A percentile compares a stretch with the other conserved stretches of the same genome.
Evolutionary conservation across 1,140 invertebrate genomes (phyloP).

Genomic region (Halesus radiatus): DNA sequence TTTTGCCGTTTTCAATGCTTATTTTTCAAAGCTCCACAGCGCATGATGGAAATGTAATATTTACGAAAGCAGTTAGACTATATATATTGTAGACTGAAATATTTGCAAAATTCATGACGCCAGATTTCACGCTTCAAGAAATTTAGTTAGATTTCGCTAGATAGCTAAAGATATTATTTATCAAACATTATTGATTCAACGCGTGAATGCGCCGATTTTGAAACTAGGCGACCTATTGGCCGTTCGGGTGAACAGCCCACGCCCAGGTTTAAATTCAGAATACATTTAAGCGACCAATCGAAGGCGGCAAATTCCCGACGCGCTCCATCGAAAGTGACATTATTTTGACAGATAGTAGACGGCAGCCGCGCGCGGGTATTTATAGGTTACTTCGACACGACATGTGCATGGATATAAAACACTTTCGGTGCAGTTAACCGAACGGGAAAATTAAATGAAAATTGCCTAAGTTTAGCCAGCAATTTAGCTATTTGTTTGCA

Average conservation of each 20-base stretch:
- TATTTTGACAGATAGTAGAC: constrained; percentile 40
- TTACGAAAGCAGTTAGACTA: no score
- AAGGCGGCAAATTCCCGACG: constrained; percentile 22
- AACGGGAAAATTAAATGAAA: background rate
- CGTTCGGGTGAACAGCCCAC: constrained; percentile 23
- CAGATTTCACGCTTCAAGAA: no score
- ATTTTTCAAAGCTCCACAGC: no score
- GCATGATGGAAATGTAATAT: no score
- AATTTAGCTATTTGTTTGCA: no score
- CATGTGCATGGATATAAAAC: background rate
- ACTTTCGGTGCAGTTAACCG: background rate
- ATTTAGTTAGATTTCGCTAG: no score
- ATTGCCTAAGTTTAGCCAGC: background rate
- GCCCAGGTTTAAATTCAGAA: constrained; percentile 21
- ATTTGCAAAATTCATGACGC: no score
- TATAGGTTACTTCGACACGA: background rate
- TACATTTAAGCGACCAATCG: constrained; percentile 24
- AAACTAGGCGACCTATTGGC: background rate
- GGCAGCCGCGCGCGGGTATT: background rate
- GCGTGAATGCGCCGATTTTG: background rate
- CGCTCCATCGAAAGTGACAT: constrained; percentile 31
- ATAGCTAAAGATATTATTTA: no score
- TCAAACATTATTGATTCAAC: no score
- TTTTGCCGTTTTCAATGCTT: no score
- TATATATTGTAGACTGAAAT: no score